Evolutionary conservation across 2,113 vertebrate species (phyloP), one percentile per base, ranked within the genome.

Genomic region (Smithornis capensis): DNA sequence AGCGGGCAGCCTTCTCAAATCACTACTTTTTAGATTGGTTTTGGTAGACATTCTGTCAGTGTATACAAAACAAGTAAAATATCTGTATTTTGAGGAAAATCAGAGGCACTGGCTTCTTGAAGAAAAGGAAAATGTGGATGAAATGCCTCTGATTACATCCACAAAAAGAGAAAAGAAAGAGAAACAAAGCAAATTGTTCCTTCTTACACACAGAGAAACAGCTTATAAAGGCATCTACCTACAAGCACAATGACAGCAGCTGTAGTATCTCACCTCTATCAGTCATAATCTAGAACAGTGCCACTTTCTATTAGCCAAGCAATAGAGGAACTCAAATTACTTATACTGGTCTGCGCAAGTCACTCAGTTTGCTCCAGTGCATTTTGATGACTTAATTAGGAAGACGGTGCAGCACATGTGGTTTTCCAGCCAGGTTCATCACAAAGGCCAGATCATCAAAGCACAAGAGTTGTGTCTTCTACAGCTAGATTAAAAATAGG

Each of bases 341-440:
- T 98, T 89, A 92, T 76, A 81, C 68, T 35, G 68, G 33, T 90
- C 96, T 94, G 97, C 19, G 18, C 97, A 96, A 98, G 97, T 71
- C 96, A 93, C 95, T 95, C 59, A 6, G 86, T 75, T 83, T 97
- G 93, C 96, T 96, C 78, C 88, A 62, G 62, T 95, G 98, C 97
- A 98, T 98, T 97, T 96, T 98, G 97, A 98, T 98, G 96, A 90
- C 96, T 98, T 98, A 97, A 98, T 98, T 98, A 98, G 90, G 93
- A 93, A 89, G 81, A 83, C 4, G 1, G 37, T 77, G 89, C 71
- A 92, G 95, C 96, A 96, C 97, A 97, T 97, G 97, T 89, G 95
- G 94, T 91, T 97, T 97, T 95, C 77, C 79, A 97, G 75, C 55
- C 65, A 94, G 87, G 85, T 97, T 97, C 96, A 97, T 97, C 97